These are phyloP conservation scores for Colistium nudipinnis DNA, from an alignment of 2,113 vertebrate species.

Conservation along the genomic window DNA sequence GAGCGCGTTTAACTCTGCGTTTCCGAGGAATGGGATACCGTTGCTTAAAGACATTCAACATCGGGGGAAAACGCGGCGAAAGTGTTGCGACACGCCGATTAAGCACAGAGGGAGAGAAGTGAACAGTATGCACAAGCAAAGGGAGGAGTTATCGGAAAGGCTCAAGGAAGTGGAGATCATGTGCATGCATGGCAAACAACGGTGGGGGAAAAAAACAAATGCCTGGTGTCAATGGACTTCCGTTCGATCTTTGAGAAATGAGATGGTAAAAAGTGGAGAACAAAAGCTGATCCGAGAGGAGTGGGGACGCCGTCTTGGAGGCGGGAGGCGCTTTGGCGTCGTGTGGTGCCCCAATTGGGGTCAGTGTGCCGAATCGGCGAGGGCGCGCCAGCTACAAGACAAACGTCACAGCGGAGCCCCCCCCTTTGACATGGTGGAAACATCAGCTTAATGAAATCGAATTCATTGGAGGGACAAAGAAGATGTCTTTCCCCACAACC, in stretches of 20 bases:
- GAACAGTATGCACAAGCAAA: conserved; percentile 19
- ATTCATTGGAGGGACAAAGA: not conserved
- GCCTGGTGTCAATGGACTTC: conserved; percentile 85
- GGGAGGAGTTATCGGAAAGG: conserved; percentile 32
- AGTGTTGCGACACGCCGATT: conserved; percentile 13
- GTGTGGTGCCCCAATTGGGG: not conserved
- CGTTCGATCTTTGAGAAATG: conserved; percentile 57
- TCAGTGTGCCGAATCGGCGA: not conserved
- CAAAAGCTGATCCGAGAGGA: conserved; percentile 50
- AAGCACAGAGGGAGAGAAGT: not conserved
- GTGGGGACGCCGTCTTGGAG: no score
- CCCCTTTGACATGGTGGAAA: not conserved
- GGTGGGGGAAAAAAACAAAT: conserved; percentile 46
- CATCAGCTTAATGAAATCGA: conserved; percentile 5
- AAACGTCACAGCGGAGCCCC: not conserved
- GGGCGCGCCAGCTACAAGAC: not conserved
- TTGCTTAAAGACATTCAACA: conserved; percentile 40
- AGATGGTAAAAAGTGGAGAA: conserved; percentile 66
- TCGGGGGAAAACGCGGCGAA: not conserved
- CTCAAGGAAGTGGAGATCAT: conserved; percentile 27
- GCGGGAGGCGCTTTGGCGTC: not conserved
- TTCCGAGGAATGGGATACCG: conserved; percentile 55
- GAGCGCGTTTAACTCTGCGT: not conserved
- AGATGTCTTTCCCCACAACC: not conserved
- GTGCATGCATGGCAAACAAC: conserved; percentile 71